phyloP scores from a whole-genome alignment of 2,113 vertebrate genomes.

The Notiomystis cincta region DNA sequence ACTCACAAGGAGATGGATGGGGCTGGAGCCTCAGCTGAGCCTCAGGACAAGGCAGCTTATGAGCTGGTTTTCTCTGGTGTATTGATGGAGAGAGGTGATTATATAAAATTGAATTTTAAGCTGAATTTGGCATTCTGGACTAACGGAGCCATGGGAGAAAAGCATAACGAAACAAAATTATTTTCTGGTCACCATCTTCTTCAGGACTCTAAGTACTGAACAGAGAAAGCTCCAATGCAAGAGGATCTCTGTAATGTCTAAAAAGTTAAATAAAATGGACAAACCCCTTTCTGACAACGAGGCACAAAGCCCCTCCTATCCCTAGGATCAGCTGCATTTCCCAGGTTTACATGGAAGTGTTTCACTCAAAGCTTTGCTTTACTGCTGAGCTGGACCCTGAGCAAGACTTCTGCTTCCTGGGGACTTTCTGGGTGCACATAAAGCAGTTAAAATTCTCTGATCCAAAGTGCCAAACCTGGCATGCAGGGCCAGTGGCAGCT shows the following conservation, averaged over 20 bases:
- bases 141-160: background rate
- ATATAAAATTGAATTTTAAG: conserved; percentile 15
- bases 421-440: background rate
- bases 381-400: background rate
- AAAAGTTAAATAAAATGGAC: background rate
- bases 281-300: background rate
- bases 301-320: background rate
- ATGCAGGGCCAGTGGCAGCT: background rate
- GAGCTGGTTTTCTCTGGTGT: background rate
- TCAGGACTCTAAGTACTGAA: background rate
- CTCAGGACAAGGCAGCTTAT: background rate
- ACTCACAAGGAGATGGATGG: background rate
- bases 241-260: background rate
- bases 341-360: background rate
- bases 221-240: background rate
- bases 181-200: background rate
- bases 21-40: background rate
- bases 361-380: background rate
- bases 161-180: background rate
- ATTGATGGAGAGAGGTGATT: background rate
- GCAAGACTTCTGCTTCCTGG: background rate
- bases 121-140: background rate
- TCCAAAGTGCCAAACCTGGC: background rate
- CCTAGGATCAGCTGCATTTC: background rate
- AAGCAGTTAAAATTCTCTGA: rapidly evolving